These are phyloP conservation scores for Pogonus chalceus DNA, from an alignment of 1,140 invertebrate species.

Conservation along the genomic window DNA sequence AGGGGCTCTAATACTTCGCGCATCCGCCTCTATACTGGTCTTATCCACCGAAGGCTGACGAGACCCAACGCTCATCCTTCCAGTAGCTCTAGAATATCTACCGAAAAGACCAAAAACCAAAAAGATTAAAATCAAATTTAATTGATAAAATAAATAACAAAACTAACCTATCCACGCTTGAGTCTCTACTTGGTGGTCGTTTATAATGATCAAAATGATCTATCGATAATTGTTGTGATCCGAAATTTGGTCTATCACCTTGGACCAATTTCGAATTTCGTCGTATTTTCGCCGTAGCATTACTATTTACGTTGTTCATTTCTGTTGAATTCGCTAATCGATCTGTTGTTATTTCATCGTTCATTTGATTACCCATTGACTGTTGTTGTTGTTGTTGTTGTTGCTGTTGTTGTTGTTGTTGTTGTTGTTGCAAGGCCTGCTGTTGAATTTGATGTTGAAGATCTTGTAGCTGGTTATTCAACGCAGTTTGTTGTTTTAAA, in stretches of 20 bases:
- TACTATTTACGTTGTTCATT: conserved; percentile 13
- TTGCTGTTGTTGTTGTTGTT: conserved; percentile 26
- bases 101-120: conserved; percentile 11
- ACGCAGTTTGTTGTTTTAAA: background rate
- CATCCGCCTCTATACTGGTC: conserved; percentile 35
- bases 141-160: too few relatives aligned
- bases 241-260: conserved; percentile 41
- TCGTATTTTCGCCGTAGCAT: conserved; percentile 20
- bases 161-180: conserved; percentile 61
- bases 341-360: conserved; percentile 19
- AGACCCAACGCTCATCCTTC: conserved; percentile 44
- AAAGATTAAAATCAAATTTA: too few relatives aligned
- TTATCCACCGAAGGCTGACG: conserved; percentile 68
- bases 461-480: background rate
- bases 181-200: conserved; percentile 74
- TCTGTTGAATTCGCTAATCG: conserved; percentile 21
- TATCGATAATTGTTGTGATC: conserved; percentile 46
- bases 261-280: conserved; percentile 39
- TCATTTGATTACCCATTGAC: conserved; percentile 10
- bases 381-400: conserved; percentile 18
- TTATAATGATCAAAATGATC: conserved; percentile 88
- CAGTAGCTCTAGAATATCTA: conserved; percentile 57
- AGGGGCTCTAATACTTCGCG: conserved; percentile 34
- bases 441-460: background rate
- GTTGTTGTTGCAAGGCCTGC: conserved; percentile 16